Base-by-base conservation (phyloP, 2,888 invertebrate genomes). In the Eudasyphora cyanicolor region DNA sequence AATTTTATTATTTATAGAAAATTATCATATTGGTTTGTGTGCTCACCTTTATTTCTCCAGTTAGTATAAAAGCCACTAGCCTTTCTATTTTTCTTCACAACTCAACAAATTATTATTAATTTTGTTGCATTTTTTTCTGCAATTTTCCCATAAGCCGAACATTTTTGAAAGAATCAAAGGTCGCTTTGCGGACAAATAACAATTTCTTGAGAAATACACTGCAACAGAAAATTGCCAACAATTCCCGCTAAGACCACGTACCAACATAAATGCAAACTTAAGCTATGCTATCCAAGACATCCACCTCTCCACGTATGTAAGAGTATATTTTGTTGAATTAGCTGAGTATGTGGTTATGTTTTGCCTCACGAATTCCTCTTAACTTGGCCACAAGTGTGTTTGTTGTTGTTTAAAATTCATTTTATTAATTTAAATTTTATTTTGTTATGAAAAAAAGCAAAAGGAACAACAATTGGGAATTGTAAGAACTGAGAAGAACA, bases 391-490 rank as follows among this genome's bases (percentile, higher is more conserved):
- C n/a, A 74, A 79, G 69, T 75, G 79, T 74, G n/a, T 78, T 71
- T 60, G 35, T 51, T 27, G 27, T 57, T 24, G 57, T 27, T 79
- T 69, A 60, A 79, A 69, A 75, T 79, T 75, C n/a, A 51, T 80
- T 75, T 80, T 80, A 70, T 80, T 75, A 80, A 80, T 80, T 67
- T 75, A 49, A 80, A 69, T 35, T 76, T 60, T 70, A 27, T 64
- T 64, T 35, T 14, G 8, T 64, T 64, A 38, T n/a, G 12, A 64
- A 64, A 32, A 38, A 64, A 64, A 57, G 7, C 24, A 21, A 57
- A 21, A 51, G 19, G 17, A 51, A 29, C 57, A 62, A 32, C 17
- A n/a, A 32, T 24, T 35, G 35, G 6, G 24, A 10, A 51, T 8
- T 1, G n/a, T n/a, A n/a, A n/a, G n/a, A n/a, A n/a, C n/a, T n/a